These are phyloP conservation scores for Patiria miniata DNA, from an alignment of 35 echinoderm and acorn worm genomes.

Conservation along the genomic window DNA sequence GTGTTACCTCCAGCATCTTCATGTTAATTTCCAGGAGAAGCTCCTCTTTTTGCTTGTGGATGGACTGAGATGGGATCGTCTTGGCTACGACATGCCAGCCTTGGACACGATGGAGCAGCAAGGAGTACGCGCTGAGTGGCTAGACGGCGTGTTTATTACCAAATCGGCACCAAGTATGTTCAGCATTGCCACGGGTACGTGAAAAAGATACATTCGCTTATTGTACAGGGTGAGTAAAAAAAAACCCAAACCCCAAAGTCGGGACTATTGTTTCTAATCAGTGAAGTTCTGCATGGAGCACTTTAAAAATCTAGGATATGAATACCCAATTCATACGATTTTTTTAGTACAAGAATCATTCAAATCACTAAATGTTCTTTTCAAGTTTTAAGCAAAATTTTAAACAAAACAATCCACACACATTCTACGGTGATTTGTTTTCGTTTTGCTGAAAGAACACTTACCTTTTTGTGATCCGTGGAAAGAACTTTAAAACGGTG, in stretches of 20 bases:
- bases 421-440: not conserved
- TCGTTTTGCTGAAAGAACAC: too few species aligned
- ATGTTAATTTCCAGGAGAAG: too few species aligned
- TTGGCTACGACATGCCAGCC: slow-evolving; percentile 46
- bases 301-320: too few species aligned
- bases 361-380: not conserved
- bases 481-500: too few species aligned
- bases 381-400: not conserved
- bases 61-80: slow-evolving; percentile 83
- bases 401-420: not conserved
- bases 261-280: too few species aligned
- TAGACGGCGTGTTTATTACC: slow-evolving; percentile 64
- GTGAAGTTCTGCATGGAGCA: too few species aligned
- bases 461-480: too few species aligned
- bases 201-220: not conserved
- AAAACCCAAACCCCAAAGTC: too few species aligned
- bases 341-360: too few species aligned
- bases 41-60: slow-evolving; percentile 65
- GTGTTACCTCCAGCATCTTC: too few species aligned
- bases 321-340: too few species aligned
- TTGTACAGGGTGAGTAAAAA: too few species aligned
- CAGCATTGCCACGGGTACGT: slow-evolving; percentile 81
- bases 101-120: slow-evolving; percentile 51
- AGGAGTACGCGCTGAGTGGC: slow-evolving; percentile 64
- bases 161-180: slow-evolving; percentile 75